A percentile compares a stretch with the other conserved stretches of the same genome.
Evolutionary conservation across 2,888 invertebrate species (phyloP).

Genomic region (Acholoe squamosa): DNA sequence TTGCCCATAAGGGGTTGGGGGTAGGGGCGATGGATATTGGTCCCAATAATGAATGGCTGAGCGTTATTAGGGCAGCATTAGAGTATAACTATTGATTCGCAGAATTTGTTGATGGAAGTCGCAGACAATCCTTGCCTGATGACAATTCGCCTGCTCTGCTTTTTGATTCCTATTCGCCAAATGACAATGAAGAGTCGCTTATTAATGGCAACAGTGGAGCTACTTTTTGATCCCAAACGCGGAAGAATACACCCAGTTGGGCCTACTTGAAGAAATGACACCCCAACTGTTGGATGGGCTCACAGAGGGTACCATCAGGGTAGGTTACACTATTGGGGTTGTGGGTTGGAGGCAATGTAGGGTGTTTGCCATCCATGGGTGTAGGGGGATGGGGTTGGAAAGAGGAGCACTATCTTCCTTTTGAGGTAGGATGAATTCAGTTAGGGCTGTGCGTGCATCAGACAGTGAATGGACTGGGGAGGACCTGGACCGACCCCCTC

Average conservation of each 20-base stretch:
- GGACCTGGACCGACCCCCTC: neutral
- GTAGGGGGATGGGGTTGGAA: too few species aligned
- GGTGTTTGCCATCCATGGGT: too few species aligned
- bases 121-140: slow-evolving; percentile 26
- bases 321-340: neutral
- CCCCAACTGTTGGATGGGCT: too few species aligned
- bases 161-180: neutral
- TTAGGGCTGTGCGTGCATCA: neutral
- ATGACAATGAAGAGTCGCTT: neutral
- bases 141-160: neutral
- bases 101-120: neutral
- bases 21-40: neutral
- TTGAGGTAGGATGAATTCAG: neutral
- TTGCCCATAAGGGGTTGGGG: neutral
- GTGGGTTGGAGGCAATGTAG: too few species aligned
- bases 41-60: slow-evolving; percentile 43
- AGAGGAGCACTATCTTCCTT: too few species aligned
- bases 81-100: slow-evolving; percentile 22
- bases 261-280: neutral
- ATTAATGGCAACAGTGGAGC: too few species aligned
- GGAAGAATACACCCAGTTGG: too few species aligned
- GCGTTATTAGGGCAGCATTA: slow-evolving; percentile 41
- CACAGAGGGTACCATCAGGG: neutral
- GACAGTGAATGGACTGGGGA: neutral
- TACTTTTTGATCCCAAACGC: too few species aligned